Percentiles rank a stretch among this genome's conserved stretches.
These are phyloP conservation scores for Poecilia latipinna DNA, from an alignment of 2,113 vertebrate species.

Conservation along the genomic window DNA sequence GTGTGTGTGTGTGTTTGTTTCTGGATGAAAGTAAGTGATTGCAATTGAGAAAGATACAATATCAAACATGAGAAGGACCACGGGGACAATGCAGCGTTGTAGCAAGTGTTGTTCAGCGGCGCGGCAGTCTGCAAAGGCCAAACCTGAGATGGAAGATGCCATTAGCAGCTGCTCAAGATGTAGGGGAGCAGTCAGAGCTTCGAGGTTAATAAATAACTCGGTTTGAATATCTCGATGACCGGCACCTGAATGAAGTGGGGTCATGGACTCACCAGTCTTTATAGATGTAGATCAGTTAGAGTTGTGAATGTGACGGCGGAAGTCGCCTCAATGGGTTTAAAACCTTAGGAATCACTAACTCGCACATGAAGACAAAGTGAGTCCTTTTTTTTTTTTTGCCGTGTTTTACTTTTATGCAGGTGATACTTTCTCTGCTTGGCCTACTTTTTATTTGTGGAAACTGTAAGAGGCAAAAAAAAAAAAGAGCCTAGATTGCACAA, in stretches of 20 bases:
- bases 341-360: conserved; percentile 1
- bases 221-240: conserved; percentile 45
- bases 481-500: background rate
- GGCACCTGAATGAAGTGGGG: conserved; percentile 23
- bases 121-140: conserved; percentile 54
- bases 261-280: conserved; percentile 9
- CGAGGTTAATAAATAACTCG: conserved; percentile 61
- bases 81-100: background rate
- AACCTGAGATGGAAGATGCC: conserved; percentile 24
- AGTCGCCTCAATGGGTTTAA: conserved; percentile 3
- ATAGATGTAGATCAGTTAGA: conserved; percentile 11
- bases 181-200: conserved; percentile 30
- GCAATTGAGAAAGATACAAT: conserved; percentile 8
- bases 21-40: conserved; percentile 3
- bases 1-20: conserved; percentile 28
- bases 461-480: background rate
- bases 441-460: background rate
- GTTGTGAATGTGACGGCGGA: background rate
- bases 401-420: conserved; percentile 18
- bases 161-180: conserved; percentile 58
- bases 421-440: conserved; percentile 8
- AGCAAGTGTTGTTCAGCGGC: conserved; percentile 44
- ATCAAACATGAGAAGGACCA: background rate
- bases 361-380: no score
- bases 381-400: no score